Conservation (phyloP, 2,113 vertebrate genomes). For the Oreamnos americanus region DNA sequence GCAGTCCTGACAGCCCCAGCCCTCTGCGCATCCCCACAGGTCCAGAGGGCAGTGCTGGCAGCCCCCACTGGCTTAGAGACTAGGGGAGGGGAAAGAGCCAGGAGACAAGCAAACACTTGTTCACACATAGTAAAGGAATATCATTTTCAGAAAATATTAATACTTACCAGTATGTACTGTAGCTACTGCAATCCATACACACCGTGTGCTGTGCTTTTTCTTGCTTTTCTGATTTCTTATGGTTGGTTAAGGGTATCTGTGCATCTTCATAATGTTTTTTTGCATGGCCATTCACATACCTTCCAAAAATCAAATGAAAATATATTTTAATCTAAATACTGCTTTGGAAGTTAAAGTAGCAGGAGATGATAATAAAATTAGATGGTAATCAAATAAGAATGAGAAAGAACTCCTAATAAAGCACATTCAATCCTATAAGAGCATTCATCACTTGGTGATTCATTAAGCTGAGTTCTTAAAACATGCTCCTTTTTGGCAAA, state of each 20-base stretch:
- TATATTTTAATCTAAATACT: constrained; percentile 42
- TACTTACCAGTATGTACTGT: constrained; percentile 96
- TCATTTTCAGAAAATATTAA: constrained; percentile 40
- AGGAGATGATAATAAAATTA: constrained; percentile 32
- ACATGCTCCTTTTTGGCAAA: background rate
- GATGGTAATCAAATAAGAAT: constrained; percentile 29
- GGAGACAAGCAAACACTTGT: background rate
- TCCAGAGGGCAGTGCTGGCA: background rate
- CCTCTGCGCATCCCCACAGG: background rate
- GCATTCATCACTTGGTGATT: background rate
- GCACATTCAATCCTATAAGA: background rate
- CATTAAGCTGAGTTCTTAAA: constrained; percentile 48
- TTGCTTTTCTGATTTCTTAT: constrained; percentile 90
- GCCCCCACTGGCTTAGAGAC: background rate
- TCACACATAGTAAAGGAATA: background rate
- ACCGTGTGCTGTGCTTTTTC: constrained; percentile 92
- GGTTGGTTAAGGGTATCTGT: constrained; percentile 82
- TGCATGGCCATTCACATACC: constrained; percentile 98
- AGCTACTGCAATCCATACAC: constrained; percentile 99
- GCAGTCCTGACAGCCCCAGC: background rate
- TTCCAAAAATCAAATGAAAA: constrained; percentile 73
- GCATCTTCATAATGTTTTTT: constrained; percentile 99
- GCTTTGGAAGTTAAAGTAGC: constrained; percentile 27
- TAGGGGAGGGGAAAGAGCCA: background rate
- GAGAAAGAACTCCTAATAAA: constrained; percentile 42